A percentile compares a stretch with the other conserved stretches of the same genome.
These are phyloP conservation scores for Biston betularia DNA, from an alignment of 2,888 invertebrate genomes.

Conservation along the genomic window DNA sequence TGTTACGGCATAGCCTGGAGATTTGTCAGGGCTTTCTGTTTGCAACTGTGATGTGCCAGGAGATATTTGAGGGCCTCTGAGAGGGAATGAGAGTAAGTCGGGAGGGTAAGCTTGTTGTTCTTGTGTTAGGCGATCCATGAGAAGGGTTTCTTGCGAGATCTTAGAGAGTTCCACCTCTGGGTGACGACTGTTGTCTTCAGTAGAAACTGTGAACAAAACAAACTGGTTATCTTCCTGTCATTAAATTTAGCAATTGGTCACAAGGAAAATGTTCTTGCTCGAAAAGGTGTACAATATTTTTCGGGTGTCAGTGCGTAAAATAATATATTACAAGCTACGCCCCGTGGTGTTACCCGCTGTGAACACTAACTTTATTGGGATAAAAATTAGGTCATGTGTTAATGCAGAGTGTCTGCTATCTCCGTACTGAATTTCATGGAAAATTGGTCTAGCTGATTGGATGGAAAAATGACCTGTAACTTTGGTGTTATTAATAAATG, in stretches of 20 bases:
- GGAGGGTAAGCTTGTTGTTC: constrained; percentile 90
- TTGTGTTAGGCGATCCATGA: constrained; percentile 75
- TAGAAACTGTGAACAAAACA: constrained; percentile 74
- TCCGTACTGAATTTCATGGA: too few species aligned
- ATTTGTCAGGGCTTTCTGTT: constrained; percentile 71
- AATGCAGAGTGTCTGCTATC: too few species aligned
- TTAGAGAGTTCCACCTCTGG: constrained; percentile 86
- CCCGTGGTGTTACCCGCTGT: too few species aligned
- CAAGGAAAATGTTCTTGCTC: too few species aligned
- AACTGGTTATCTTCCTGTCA: neutral
- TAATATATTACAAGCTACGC: too few species aligned
- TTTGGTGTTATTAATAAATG: too few species aligned
- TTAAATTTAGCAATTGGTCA: neutral
- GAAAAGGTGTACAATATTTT: too few species aligned
- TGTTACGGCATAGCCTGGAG: constrained; percentile 70
- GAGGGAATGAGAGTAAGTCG: constrained; percentile 92
- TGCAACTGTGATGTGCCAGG: constrained; percentile 74
- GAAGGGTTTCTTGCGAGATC: constrained; percentile 80
- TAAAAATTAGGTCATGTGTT: too few species aligned
- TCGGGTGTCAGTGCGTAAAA: too few species aligned
- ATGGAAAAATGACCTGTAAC: too few species aligned
- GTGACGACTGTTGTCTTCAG: constrained; percentile 88
- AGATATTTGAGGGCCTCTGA: constrained; percentile 80
- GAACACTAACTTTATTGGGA: too few species aligned
- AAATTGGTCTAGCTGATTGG: too few species aligned